Percentiles rank a stretch among this genome's conserved stretches.
These are phyloP conservation scores for Trachymyrmex cornetzi DNA, from an alignment of 1,140 invertebrate genomes.

Conservation along the genomic window DNA sequence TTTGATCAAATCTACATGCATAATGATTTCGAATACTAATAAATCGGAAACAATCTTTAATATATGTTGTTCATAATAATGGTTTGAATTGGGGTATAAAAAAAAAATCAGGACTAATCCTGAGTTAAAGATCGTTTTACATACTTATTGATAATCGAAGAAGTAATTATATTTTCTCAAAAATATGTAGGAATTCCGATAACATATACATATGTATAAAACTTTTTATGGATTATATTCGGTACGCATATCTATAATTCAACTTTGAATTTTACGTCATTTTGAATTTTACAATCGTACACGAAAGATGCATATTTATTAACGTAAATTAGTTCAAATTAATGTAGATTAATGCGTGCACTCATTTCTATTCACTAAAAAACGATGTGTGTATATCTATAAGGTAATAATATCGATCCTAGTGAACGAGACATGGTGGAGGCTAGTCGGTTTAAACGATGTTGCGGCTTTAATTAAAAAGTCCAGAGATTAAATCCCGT, in stretches of 20 bases:
- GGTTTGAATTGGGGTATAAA: too few species aligned
- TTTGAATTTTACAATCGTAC: constrained; percentile 1
- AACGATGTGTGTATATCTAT: background rate
- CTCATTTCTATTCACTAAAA: constrained; percentile 24
- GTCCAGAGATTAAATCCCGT: constrained; percentile 61
- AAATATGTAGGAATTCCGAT: background rate
- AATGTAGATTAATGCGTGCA: background rate
- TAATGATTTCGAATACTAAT: too few species aligned
- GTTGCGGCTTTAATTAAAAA: constrained; percentile 59
- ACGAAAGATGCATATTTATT: constrained; percentile 38
- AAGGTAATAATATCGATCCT: constrained; percentile 48
- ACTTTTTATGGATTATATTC: background rate
- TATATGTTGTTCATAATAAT: background rate
- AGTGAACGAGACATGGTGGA: background rate
- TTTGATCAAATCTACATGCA: too few species aligned
- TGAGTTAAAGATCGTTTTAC: background rate
- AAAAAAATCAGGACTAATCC: too few species aligned
- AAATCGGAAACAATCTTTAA: too few species aligned
- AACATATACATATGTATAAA: background rate
- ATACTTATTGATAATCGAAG: background rate
- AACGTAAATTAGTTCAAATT: constrained; percentile 12
- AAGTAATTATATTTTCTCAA: background rate
- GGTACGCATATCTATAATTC: background rate
- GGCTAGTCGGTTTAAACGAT: constrained; percentile 43
- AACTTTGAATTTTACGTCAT: background rate